Evolutionary conservation across 2,888 invertebrate genomes (phyloP).

Genomic region (Cryptocheilus praepositus): DNA sequence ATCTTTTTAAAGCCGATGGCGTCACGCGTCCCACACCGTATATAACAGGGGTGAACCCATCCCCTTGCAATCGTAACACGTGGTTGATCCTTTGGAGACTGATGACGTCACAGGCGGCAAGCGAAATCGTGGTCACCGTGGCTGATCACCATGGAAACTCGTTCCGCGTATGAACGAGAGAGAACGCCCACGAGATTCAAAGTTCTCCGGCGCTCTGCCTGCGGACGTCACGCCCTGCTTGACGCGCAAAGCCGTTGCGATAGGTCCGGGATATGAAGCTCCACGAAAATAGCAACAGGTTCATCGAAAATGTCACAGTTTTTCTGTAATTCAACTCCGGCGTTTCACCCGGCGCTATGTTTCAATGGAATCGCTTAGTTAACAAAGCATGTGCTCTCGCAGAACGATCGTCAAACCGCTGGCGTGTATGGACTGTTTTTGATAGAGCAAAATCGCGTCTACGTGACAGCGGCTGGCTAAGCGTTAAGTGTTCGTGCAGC

Average conservation of each 20-base stretch:
- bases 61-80: background rate
- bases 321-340: background rate
- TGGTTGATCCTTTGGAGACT: conserved; percentile 7
- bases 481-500: too few species aligned
- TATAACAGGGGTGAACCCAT: background rate
- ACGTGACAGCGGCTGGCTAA: too few species aligned
- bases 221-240: conserved; percentile 43
- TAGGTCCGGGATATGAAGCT: conserved; percentile 47
- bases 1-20: background rate
- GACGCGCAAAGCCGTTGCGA: conserved; percentile 47
- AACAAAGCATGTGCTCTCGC: too few species aligned
- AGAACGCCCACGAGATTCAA: conserved; percentile 55
- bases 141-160: conserved; percentile 46
- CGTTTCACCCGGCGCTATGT: background rate
- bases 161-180: conserved; percentile 16
- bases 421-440: too few species aligned
- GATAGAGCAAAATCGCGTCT: too few species aligned
- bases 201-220: conserved; percentile 30
- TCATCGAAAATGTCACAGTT: conserved; percentile 26
- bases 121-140: conserved; percentile 54
- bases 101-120: conserved; percentile 34
- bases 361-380: too few species aligned
- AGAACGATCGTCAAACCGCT: too few species aligned
- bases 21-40: background rate
- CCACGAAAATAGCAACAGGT: conserved; percentile 52